phyloP scores from a whole-genome alignment of 2,888 invertebrate species.

The Ganaspis brasiliensis region DNA sequence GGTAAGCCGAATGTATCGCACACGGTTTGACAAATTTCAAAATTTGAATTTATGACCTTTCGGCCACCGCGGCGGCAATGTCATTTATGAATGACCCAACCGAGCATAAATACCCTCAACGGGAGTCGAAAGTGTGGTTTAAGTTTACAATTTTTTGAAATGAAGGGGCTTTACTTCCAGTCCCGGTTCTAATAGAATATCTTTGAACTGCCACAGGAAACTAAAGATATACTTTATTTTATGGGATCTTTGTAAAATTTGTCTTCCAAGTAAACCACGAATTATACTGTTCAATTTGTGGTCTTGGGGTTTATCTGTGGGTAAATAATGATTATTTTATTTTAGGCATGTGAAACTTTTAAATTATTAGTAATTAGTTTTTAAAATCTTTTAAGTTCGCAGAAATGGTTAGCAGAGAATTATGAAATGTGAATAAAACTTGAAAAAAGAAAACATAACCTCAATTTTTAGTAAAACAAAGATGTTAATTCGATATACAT shows the following conservation, averaged over 20 bases:
- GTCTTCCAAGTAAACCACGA: conserved; percentile 15
- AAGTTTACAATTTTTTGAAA: conserved; percentile 53
- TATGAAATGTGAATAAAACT: no score
- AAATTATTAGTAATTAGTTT: no score
- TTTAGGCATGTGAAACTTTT: no score
- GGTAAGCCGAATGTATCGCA: conserved; percentile 47
- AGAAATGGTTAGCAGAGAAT: no score
- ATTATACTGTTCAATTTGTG: conserved; percentile 27
- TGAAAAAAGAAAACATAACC: no score
- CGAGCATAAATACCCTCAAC: conserved; percentile 28
- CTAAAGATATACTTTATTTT: conserved; percentile 19
- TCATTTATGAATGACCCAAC: conserved; percentile 8
- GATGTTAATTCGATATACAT: no score
- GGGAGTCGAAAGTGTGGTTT: conserved; percentile 48
- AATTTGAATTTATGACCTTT: conserved; percentile 71
- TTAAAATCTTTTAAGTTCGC: no score
- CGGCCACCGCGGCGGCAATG: conserved; percentile 29
- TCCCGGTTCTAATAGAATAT: not conserved
- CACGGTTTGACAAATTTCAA: conserved; percentile 75
- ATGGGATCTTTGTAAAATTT: conserved; percentile 30
- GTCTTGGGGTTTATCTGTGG: conserved; percentile 11
- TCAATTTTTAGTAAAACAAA: no score
- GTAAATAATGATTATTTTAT: conserved; percentile 7
- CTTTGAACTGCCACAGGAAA: not conserved
- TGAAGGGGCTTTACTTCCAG: conserved; percentile 27